Conservation (phyloP, 1,140 invertebrate species). For the Octopus bimaculoides region DNA sequence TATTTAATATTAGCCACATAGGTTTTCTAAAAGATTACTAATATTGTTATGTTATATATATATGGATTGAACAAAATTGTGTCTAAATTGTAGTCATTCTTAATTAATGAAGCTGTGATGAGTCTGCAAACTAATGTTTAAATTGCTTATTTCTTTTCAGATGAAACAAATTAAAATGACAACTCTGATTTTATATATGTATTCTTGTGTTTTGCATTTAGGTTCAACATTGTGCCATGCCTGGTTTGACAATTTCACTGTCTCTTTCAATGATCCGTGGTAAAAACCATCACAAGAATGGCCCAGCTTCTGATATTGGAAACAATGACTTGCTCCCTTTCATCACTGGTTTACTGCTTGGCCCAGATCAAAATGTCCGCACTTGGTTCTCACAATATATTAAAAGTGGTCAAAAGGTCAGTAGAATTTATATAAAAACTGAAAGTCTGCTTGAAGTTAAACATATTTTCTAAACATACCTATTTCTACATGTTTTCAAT, state of each 20-base stretch:
- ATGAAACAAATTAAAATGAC: background rate
- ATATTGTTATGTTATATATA: no score
- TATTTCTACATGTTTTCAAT: no score
- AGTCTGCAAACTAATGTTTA: background rate
- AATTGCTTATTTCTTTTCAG: background rate
- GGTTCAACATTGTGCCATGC: slow-evolving; percentile 84
- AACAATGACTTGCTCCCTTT: slow-evolving; percentile 72
- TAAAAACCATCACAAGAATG: slow-evolving; percentile 16
- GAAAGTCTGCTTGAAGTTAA: no score
- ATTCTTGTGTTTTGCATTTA: slow-evolving; percentile 32
- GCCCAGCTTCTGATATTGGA: slow-evolving; percentile 22
- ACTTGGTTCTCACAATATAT: slow-evolving; percentile 92
- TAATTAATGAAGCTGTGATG: no score
- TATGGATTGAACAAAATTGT: no score
- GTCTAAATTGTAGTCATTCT: no score
- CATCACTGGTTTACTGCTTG: slow-evolving; percentile 84
- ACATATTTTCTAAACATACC: no score
- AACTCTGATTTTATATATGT: background rate
- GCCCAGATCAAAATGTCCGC: slow-evolving; percentile 83
- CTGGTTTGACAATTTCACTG: slow-evolving; percentile 77
- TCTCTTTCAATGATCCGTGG: slow-evolving; percentile 62
- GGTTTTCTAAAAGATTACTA: no score
- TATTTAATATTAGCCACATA: no score
- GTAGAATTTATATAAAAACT: background rate
- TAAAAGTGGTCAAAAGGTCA: slow-evolving; percentile 81